phyloP scores from a whole-genome alignment of 2,113 vertebrate genomes.

The Vulpes ferrilata region DNA sequence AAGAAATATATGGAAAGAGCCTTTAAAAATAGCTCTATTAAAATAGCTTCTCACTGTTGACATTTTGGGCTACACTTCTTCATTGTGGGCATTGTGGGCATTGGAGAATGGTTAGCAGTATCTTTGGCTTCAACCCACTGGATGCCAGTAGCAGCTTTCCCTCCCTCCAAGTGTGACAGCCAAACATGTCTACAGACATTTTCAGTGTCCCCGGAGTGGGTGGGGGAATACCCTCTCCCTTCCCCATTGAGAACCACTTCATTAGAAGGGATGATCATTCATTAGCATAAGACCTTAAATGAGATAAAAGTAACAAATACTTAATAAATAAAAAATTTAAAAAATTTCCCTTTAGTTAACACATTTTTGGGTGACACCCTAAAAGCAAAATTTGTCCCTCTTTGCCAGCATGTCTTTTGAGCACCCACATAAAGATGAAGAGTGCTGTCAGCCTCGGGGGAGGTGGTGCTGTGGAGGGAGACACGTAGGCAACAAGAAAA shows the following conservation, averaged over 20 bases:
- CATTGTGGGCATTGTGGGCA: neutral
- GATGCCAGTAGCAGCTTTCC: neutral
- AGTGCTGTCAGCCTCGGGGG: accelerated
- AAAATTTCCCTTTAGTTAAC: neutral
- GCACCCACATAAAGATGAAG: neutral
- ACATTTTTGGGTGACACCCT: neutral
- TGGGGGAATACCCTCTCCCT: neutral
- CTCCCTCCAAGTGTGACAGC: neutral
- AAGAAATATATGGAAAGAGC: neutral
- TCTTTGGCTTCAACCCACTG: neutral
- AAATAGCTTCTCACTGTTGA: neutral
- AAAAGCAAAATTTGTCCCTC: neutral
- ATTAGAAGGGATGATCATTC: neutral
- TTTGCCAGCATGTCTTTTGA: neutral
- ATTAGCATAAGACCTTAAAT: neutral
- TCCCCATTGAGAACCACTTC: neutral
- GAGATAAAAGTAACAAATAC: neutral
- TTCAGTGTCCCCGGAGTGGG: neutral
- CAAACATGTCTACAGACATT: neutral
- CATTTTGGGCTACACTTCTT: neutral
- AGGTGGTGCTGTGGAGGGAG: neutral
- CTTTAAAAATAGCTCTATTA: neutral
- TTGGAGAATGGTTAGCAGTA: neutral
- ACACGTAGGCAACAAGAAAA: neutral
- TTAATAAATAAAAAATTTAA: neutral